These are phyloP conservation scores for Calypte anna DNA, from an alignment of 2,113 vertebrate species.

Conservation along the genomic window DNA sequence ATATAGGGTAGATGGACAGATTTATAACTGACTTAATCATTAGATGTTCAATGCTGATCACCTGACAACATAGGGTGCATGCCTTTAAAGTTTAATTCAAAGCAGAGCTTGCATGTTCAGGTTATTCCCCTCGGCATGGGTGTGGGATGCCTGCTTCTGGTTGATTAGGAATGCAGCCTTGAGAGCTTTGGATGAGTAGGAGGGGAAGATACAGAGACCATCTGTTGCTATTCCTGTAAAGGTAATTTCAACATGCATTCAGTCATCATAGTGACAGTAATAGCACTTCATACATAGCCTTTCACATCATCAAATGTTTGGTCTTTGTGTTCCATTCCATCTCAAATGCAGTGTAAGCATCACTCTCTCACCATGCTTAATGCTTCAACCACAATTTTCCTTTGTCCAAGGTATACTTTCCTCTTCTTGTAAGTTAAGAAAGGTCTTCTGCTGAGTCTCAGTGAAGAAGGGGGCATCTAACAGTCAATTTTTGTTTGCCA, in stretches of 20 bases:
- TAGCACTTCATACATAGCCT: constrained; percentile 44
- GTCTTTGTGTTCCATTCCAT: constrained; percentile 18
- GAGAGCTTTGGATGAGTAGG: constrained; percentile 50
- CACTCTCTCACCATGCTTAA: neutral
- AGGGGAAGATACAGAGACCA: constrained; percentile 43
- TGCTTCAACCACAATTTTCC: neutral
- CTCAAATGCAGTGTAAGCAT: neutral
- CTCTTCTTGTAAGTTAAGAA: neutral
- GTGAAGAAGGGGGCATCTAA: neutral
- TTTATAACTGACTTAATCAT: neutral
- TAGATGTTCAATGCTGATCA: neutral
- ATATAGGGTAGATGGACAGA: neutral
- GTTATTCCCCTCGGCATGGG: neutral
- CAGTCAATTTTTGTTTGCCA: neutral
- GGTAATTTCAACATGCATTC: constrained; percentile 59
- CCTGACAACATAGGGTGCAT: neutral
- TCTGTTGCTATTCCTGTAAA: constrained; percentile 29
- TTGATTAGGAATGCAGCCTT: constrained; percentile 45
- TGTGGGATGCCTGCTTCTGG: neutral
- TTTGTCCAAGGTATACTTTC: neutral
- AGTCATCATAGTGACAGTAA: constrained; percentile 44
- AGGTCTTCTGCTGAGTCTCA: neutral
- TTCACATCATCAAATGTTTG: constrained; percentile 35
- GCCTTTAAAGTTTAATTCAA: neutral
- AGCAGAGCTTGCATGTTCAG: neutral